These are phyloP conservation scores for Calliopsis andreniformis DNA, from an alignment of 1,140 invertebrate species.

Conservation along the genomic window DNA sequence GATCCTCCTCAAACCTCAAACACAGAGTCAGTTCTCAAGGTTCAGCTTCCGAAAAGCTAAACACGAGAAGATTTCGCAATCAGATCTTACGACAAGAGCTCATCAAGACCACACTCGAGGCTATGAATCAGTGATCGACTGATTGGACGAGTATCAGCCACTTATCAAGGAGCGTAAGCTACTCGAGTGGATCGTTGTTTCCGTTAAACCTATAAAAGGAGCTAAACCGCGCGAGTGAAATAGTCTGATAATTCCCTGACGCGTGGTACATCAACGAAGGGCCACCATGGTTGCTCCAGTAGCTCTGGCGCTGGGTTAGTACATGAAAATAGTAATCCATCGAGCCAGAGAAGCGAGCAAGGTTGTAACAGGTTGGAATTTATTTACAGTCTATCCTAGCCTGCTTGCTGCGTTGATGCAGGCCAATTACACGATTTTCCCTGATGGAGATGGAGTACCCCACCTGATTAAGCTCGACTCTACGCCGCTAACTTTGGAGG, in stretches of 20 bases:
- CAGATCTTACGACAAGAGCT: not conserved
- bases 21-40: too few relatives aligned
- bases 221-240: not conserved
- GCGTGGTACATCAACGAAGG: not conserved
- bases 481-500: not conserved
- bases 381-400: slow-evolving; percentile 38
- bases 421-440: slow-evolving; percentile 32
- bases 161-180: slow-evolving; percentile 1
- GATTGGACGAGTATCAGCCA: not conserved
- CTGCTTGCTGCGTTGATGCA: slow-evolving; percentile 1
- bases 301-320: not conserved
- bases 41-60: not conserved
- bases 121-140: not conserved
- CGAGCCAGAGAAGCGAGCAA: not conserved
- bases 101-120: not conserved
- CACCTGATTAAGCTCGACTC: slow-evolving; percentile 17
- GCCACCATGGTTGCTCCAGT: not conserved
- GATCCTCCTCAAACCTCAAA: too few relatives aligned
- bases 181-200: slow-evolving; percentile 1
- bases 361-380: not conserved
- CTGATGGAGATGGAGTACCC: not conserved
- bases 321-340: not conserved
- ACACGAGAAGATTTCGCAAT: not conserved
- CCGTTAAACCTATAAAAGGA: slow-evolving; percentile 29
- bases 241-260: not conserved